A percentile compares a stretch with the other conserved stretches of the same genome.
phyloP scores from a whole-genome alignment of 2,113 vertebrate species.

The Hippocampus mohnikei region DNA sequence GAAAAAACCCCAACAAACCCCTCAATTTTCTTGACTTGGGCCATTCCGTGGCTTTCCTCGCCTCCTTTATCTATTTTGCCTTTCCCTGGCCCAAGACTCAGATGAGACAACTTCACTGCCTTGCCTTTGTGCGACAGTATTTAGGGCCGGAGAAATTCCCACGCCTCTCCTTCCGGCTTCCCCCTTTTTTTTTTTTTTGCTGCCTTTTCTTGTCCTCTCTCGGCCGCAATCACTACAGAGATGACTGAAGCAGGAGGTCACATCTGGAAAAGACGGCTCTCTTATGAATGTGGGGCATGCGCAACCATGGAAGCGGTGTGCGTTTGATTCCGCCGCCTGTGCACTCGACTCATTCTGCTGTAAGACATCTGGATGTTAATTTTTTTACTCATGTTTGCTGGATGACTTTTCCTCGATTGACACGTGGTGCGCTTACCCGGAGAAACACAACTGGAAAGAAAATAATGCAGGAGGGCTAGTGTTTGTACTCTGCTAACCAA shows the following conservation, averaged over 20 bases:
- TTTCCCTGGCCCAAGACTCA: conserved; percentile 49
- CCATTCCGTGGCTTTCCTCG: conserved; percentile 6
- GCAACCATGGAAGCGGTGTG: conserved; percentile 47
- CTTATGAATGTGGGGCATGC: conserved; percentile 71
- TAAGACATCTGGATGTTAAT: conserved; percentile 66
- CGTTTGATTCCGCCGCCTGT: conserved; percentile 21
- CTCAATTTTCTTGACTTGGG: background rate
- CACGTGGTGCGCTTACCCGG: conserved; percentile 38
- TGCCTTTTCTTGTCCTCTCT: conserved; percentile 57
- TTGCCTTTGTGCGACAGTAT: conserved; percentile 42
- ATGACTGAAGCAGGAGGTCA: conserved; percentile 27
- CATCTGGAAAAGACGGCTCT: conserved; percentile 57
- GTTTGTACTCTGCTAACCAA: conserved; percentile 51
- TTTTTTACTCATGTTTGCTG: conserved; percentile 51
- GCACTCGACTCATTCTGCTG: conserved; percentile 48
- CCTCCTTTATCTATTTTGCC: conserved; percentile 45
- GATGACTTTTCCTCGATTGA: conserved; percentile 44
- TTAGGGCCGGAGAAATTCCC: conserved; percentile 44
- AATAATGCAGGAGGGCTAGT: conserved; percentile 64
- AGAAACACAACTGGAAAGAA: conserved; percentile 53
- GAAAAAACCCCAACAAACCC: background rate
- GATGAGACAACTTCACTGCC: conserved; percentile 55
- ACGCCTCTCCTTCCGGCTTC: conserved; percentile 37
- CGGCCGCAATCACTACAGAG: conserved; percentile 19
- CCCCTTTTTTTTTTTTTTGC: conserved; percentile 48